Evolutionary conservation across 1,140 invertebrate species (phyloP).

Genomic region (Hestina assimilis): DNA sequence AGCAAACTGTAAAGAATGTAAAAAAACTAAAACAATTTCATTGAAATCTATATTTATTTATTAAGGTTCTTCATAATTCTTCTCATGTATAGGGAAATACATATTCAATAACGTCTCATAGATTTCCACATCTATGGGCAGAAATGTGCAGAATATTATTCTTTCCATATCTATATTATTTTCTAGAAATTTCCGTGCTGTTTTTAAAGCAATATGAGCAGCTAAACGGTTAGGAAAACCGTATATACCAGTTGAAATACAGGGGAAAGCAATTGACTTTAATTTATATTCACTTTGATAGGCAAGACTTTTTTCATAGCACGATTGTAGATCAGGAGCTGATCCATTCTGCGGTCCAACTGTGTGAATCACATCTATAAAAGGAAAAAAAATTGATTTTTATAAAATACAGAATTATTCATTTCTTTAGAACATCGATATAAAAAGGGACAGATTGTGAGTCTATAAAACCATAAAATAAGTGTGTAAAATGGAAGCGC

Average conservation of each 20-base stretch:
- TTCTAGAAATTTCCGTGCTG: conserved; percentile 84
- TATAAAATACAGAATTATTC: too few relatives aligned
- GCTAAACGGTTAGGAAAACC: conserved; percentile 89
- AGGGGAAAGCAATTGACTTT: conserved; percentile 88
- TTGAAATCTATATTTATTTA: too few relatives aligned
- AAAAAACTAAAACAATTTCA: too few relatives aligned
- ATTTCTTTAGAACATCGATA: neutral
- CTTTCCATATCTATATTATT: conserved; percentile 83
- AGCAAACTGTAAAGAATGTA: too few relatives aligned
- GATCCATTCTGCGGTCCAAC: conserved; percentile 89
- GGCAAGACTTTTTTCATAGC: conserved; percentile 84
- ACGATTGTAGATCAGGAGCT: conserved; percentile 81
- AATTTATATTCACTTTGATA: conserved; percentile 81
- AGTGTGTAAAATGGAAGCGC: too few relatives aligned
- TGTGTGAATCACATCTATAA: conserved; percentile 90
- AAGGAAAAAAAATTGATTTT: too few relatives aligned
- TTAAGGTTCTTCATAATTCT: conserved; percentile 30
- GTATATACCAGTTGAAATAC: conserved; percentile 92
- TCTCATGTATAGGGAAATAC: conserved; percentile 82
- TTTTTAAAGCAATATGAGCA: conserved; percentile 84
- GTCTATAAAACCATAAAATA: too few relatives aligned
- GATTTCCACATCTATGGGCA: conserved; percentile 84
- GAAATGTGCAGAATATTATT: conserved; percentile 90
- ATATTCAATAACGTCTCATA: conserved; percentile 86
- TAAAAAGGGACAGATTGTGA: neutral